phyloP scores from a whole-genome alignment of 64 coral and sea anemone species.

The Stichodactyla helianthus region DNA sequence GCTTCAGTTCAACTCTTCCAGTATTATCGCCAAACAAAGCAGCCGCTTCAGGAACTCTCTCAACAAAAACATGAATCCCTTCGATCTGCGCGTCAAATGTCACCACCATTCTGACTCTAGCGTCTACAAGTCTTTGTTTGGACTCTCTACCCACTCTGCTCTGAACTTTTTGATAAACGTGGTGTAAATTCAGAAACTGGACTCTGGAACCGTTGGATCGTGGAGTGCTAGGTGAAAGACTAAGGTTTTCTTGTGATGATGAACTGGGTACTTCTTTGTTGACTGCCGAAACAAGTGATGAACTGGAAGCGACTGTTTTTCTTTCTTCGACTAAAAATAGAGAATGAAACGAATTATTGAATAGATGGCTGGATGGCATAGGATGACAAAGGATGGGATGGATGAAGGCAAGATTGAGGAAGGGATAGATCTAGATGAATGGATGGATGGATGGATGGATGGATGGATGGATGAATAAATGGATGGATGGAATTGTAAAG shows the following conservation, averaged over 20 bases:
- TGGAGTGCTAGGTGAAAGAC: not conserved
- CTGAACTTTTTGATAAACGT: conserved; percentile 89
- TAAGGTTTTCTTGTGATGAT: not conserved
- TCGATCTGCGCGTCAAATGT: conserved; percentile 64
- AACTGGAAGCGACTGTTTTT: conserved; percentile 2
- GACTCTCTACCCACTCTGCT: conserved; percentile 83
- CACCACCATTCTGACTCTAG: conserved; percentile 73
- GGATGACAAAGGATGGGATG: not conserved
- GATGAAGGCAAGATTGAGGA: not conserved
- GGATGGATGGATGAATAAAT: not conserved
- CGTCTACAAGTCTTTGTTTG: conserved; percentile 57
- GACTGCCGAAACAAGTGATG: not conserved
- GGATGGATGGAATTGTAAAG: not conserved
- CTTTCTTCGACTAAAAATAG: not conserved
- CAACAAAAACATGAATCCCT: conserved; percentile 43
- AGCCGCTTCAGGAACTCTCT: conserved; percentile 35
- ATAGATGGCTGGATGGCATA: not conserved
- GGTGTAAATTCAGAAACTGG: conserved; percentile 31
- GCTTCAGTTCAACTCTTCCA: conserved; percentile 41
- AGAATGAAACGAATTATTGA: not conserved
- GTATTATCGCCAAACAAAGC: conserved; percentile 41
- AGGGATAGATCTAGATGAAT: not conserved
- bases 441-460: not conserved
- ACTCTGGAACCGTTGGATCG: conserved; percentile 5
- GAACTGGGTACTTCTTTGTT: too few species aligned